These are phyloP conservation scores for Drosophila sp. DNA, from an alignment of 1,140 invertebrate species.

Conservation along the genomic window DNA sequence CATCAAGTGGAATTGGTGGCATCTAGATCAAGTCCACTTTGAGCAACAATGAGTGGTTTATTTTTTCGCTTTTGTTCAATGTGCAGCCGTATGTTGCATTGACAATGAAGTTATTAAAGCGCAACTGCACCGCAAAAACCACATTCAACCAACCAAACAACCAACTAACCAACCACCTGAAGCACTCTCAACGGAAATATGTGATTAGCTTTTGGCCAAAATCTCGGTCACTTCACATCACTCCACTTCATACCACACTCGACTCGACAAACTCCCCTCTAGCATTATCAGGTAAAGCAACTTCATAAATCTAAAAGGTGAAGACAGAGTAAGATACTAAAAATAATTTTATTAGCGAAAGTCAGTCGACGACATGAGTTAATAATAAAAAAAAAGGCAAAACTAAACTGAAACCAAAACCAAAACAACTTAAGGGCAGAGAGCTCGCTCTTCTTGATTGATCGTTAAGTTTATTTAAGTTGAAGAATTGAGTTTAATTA, in stretches of 20 bases:
- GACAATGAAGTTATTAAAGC: conserved; percentile 81
- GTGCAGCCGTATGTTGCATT: conserved; percentile 65
- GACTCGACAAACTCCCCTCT: conserved; percentile 8
- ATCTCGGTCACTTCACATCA: conserved; percentile 28
- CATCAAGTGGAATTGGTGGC: conserved; percentile 13
- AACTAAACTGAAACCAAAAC: too few relatives aligned
- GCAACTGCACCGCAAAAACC: conserved; percentile 47
- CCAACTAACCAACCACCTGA: conserved; percentile 44
- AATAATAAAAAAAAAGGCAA: background rate
- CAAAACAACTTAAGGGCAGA: conserved; percentile 37
- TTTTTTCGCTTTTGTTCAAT: conserved; percentile 45
- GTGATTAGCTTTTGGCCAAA: conserved; percentile 36
- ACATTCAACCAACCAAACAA: conserved; percentile 44
- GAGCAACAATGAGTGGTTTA: conserved; percentile 55
- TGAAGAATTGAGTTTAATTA: conserved; percentile 26
- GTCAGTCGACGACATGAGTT: conserved; percentile 14
- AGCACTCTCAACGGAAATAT: conserved; percentile 25
- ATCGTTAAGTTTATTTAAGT: conserved; percentile 9
- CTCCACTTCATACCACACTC: background rate
- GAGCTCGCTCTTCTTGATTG: conserved; percentile 17
- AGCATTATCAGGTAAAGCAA: conserved; percentile 17
- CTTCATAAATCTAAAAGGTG: conserved; percentile 43
- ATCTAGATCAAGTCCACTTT: conserved; percentile 60
- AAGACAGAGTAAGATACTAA: conserved; percentile 21
- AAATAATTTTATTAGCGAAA: conserved; percentile 53